A percentile compares a stretch with the other conserved stretches of the same genome.
Conservation (phyloP, 30 jellyfish, hydroid and myxozoan species). For the Catostylus mosaicus region DNA sequence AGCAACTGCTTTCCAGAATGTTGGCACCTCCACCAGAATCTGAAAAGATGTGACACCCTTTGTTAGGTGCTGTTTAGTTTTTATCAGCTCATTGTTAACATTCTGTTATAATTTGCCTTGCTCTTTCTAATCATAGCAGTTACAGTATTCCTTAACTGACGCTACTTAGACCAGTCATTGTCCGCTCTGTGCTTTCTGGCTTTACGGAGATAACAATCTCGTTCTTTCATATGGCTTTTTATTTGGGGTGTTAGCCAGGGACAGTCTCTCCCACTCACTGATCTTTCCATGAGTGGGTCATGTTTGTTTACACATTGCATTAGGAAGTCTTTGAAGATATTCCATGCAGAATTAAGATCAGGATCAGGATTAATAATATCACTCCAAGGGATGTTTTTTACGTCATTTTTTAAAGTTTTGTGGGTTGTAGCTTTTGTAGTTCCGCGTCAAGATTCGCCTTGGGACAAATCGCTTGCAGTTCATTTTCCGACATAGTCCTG, state of each 20-base stretch:
- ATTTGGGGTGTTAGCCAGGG: constrained; percentile 38
- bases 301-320: constrained; percentile 44
- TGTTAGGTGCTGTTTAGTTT: not conserved
- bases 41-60: too few species aligned
- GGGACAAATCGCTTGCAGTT: constrained; percentile 28
- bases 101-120: constrained; percentile 39
- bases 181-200: constrained; percentile 44
- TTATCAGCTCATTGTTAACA: constrained; percentile 9
- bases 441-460: constrained; percentile 47
- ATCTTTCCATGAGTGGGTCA: constrained; percentile 33
- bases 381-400: constrained; percentile 35
- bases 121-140: constrained; percentile 30
- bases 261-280: constrained; percentile 33
- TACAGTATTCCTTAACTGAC: constrained; percentile 42
- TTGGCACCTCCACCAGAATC: too few species aligned
- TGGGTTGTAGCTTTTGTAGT: constrained; percentile 19
- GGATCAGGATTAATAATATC: constrained; percentile 12
- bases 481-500: constrained; percentile 4
- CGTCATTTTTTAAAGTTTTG: constrained; percentile 31
- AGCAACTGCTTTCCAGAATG: too few species aligned
- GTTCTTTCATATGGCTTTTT: constrained; percentile 33
- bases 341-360: constrained; percentile 47
- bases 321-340: constrained; percentile 20
- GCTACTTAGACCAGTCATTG: constrained; percentile 52
- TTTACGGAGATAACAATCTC: constrained; percentile 29